phyloP scores from a whole-genome alignment of 2,888 invertebrate species.

The Eristalinus aeneus region DNA sequence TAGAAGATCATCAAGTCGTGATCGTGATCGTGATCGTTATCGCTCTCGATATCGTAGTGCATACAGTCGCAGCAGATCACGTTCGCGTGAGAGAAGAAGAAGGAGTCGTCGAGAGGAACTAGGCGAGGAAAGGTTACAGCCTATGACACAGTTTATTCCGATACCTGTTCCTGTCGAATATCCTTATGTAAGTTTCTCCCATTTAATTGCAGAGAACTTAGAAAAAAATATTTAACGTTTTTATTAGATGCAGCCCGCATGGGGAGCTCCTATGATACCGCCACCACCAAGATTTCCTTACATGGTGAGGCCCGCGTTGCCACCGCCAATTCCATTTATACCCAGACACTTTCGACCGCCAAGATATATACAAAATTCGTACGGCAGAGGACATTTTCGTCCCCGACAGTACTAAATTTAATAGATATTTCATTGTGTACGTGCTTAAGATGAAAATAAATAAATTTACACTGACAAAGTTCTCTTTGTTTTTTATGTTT shows the following conservation, averaged over 20 bases:
- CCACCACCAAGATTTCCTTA: constrained; percentile 52
- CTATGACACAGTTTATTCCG: constrained; percentile 59
- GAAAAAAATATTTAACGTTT: not conserved
- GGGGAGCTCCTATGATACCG: constrained; percentile 51
- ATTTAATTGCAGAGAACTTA: too few relatives aligned
- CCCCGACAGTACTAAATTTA: constrained; percentile 42
- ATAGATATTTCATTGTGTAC: not conserved
- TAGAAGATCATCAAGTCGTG: constrained; percentile 44
- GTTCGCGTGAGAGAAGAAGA: constrained; percentile 50
- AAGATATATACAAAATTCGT: constrained; percentile 30
- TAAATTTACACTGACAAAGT: not conserved
- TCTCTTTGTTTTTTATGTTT: too few relatives aligned
- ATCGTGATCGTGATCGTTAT: constrained; percentile 43
- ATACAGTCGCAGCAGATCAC: constrained; percentile 45
- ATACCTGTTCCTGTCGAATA: constrained; percentile 64
- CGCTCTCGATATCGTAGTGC: constrained; percentile 7
- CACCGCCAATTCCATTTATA: constrained; percentile 33
- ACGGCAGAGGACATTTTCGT: constrained; percentile 29
- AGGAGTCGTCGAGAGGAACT: not conserved
- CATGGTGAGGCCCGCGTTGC: constrained; percentile 38
- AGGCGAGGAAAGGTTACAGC: not conserved
- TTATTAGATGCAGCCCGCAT: constrained; percentile 42
- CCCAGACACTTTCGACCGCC: constrained; percentile 37
- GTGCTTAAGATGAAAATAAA: not conserved
- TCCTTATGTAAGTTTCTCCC: constrained; percentile 42